These are phyloP conservation scores for Notarius lentiginosus DNA, from an alignment of 2,113 vertebrate genomes.

Conservation along the genomic window DNA sequence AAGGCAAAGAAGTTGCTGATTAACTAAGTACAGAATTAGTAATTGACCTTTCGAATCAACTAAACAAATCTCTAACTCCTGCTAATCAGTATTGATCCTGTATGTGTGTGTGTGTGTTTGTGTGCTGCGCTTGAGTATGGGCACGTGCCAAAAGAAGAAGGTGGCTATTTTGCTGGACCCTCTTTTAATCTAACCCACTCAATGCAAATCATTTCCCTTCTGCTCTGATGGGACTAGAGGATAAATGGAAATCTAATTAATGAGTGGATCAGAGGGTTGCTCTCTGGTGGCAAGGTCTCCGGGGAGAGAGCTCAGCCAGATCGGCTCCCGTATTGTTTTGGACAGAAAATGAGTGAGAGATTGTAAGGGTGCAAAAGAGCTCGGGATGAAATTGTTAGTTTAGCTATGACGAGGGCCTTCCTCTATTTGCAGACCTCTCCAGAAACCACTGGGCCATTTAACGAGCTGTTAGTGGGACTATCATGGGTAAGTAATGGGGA, in stretches of 20 bases:
- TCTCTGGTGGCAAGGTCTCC: slow-evolving; percentile 59
- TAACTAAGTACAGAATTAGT: slow-evolving; percentile 84
- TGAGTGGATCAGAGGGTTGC: slow-evolving; percentile 63
- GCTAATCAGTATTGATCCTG: slow-evolving; percentile 80
- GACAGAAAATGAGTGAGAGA: slow-evolving; percentile 52
- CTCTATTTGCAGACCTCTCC: slow-evolving; percentile 29
- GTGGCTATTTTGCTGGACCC: slow-evolving; percentile 48
- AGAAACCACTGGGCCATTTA: slow-evolving; percentile 52
- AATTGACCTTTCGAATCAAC: slow-evolving; percentile 85
- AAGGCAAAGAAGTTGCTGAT: slow-evolving; percentile 77
- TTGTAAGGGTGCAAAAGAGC: slow-evolving; percentile 50
- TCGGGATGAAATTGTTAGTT: slow-evolving; percentile 48
- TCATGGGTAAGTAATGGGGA: slow-evolving; percentile 39
- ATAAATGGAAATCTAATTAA: slow-evolving; percentile 72
- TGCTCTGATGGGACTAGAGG: slow-evolving; percentile 54
- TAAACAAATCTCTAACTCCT: slow-evolving; percentile 79
- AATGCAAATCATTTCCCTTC: slow-evolving; percentile 65
- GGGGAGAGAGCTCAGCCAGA: slow-evolving; percentile 59
- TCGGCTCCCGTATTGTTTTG: slow-evolving; percentile 60
- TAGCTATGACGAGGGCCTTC: slow-evolving; percentile 36
- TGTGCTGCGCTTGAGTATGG: neutral
- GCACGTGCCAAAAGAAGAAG: slow-evolving; percentile 43
- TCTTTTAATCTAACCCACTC: slow-evolving; percentile 60
- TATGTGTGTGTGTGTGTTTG: slow-evolving; percentile 38
- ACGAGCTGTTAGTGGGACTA: slow-evolving; percentile 38